Conservation (phyloP, 2,113 vertebrate genomes). For the Gobiocypris rarus region DNA sequence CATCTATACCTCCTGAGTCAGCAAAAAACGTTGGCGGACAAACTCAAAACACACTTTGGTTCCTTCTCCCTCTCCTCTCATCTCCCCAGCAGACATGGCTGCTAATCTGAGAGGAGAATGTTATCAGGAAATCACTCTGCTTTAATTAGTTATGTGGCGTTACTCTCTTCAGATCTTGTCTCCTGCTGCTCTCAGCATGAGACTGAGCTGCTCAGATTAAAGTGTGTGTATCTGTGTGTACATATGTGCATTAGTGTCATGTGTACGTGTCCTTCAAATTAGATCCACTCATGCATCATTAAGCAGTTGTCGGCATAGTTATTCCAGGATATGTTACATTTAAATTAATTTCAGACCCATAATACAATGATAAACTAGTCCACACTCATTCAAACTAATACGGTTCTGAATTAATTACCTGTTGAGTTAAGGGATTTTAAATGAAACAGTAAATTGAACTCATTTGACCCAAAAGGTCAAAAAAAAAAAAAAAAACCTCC, state of each 20-base stretch:
- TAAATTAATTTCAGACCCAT: conserved; percentile 37
- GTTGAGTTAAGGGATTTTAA: background rate
- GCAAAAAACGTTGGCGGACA: conserved; percentile 66
- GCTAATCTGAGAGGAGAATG: conserved; percentile 38
- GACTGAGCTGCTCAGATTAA: conserved; percentile 41
- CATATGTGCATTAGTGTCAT: conserved; percentile 26
- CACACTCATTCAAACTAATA: conserved; percentile 33
- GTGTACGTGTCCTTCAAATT: conserved; percentile 35
- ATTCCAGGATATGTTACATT: conserved; percentile 41
- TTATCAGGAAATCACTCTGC: conserved; percentile 58
- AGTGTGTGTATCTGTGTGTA: conserved; percentile 38
- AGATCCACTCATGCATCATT: conserved; percentile 45
- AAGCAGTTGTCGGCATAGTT: conserved; percentile 36
- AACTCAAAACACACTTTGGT: conserved; percentile 33
- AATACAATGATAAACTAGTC: conserved; percentile 32
- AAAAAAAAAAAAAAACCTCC: background rate
- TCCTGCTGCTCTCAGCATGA: conserved; percentile 40
- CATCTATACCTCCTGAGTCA: conserved; percentile 61
- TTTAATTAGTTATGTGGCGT: conserved; percentile 57
- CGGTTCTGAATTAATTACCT: conserved; percentile 5
- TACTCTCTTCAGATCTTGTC: conserved; percentile 49
- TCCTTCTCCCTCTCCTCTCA: conserved; percentile 1
- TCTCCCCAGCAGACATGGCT: conserved; percentile 51
- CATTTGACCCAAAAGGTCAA: conserved; percentile 3
- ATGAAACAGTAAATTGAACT: background rate